phyloP scores from a whole-genome alignment of 2,113 vertebrate species.

The Scopus umbretta region DNA sequence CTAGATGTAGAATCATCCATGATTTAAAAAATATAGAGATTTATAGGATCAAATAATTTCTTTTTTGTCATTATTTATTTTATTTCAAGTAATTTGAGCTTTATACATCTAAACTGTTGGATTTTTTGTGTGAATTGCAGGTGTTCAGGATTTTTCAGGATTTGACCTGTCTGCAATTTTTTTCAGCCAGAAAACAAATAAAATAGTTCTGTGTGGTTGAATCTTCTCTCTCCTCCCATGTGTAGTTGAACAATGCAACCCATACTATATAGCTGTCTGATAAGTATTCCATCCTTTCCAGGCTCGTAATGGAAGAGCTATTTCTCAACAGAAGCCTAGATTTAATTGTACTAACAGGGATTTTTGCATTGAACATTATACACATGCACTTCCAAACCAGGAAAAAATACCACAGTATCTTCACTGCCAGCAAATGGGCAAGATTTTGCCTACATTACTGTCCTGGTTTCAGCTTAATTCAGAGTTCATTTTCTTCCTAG shows the following conservation, averaged over 20 bases:
- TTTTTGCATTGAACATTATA: neutral
- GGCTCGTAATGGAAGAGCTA: neutral
- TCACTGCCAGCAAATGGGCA: neutral
- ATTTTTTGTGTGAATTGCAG: neutral
- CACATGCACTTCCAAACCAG: neutral
- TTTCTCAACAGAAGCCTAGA: neutral
- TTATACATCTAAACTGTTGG: neutral
- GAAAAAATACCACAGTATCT: neutral
- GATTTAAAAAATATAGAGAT: neutral
- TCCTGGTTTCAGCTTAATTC: too few species aligned
- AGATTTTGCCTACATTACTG: neutral
- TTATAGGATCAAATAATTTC: neutral
- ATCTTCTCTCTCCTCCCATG: neutral
- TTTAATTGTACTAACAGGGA: neutral
- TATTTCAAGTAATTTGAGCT: neutral
- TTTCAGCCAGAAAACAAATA: neutral
- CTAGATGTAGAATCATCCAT: neutral
- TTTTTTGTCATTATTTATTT: neutral
- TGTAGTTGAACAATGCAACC: neutral
- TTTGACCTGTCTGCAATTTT: neutral
- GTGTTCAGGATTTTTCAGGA: neutral
- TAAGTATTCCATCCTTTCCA: neutral
- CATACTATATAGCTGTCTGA: neutral
- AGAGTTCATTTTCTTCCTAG: too few species aligned
- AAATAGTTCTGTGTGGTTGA: neutral